phyloP scores from a whole-genome alignment of 2,888 invertebrate species.

The Harpagoxenus sublaevis region DNA sequence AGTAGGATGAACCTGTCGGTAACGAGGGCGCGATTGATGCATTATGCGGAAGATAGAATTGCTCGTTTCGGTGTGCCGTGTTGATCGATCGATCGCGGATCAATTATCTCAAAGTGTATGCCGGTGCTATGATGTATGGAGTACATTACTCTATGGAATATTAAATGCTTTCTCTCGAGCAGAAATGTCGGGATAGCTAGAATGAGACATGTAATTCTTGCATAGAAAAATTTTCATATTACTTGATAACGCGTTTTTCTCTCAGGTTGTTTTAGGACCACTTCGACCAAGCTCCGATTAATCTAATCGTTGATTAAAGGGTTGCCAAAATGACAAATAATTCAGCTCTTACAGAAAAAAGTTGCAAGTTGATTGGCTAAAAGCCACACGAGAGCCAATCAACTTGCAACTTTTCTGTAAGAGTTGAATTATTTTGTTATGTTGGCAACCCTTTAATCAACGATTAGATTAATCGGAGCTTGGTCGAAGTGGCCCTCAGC shows the following conservation, averaged over 20 bases:
- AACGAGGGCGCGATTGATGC: conserved; percentile 54
- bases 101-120: conserved; percentile 23
- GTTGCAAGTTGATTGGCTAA: too few species aligned
- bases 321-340: too few species aligned
- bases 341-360: too few species aligned
- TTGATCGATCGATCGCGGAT: conserved; percentile 43
- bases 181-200: not conserved
- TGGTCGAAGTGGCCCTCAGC: not conserved
- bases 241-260: not conserved
- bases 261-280: not conserved
- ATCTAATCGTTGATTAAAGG: too few species aligned
- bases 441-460: too few species aligned
- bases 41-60: conserved; percentile 48
- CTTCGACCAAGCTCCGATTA: too few species aligned
- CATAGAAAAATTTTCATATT: not conserved
- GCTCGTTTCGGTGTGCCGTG: conserved; percentile 32
- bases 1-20: conserved; percentile 48
- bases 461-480: too few species aligned
- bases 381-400: too few species aligned
- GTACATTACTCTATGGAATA: not conserved
- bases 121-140: not conserved
- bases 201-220: not conserved
- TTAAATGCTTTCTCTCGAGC: not conserved
- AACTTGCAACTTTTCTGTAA: too few species aligned
- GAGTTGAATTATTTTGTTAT: too few species aligned